phyloP scores from a whole-genome alignment of 2,113 vertebrate genomes.

The Lanius ludovicianus region DNA sequence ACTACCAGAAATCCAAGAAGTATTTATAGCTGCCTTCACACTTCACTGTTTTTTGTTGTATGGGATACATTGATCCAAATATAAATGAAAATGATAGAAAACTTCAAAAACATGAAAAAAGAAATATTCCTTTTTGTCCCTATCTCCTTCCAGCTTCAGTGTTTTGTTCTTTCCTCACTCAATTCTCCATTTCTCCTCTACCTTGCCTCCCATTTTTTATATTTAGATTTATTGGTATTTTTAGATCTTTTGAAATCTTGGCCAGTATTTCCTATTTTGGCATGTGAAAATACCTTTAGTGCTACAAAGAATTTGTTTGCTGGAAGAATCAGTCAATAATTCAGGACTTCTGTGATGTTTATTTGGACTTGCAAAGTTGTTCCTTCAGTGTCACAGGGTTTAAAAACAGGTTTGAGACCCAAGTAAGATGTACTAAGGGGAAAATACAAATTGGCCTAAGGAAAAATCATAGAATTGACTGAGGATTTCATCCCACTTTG shows the following conservation, averaged over 20 bases:
- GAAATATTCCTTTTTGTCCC: neutral
- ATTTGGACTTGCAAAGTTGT: neutral
- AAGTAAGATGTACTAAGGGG: neutral
- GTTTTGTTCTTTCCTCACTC: neutral
- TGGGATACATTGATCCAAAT: slow-evolving; percentile 17
- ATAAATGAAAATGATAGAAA: slow-evolving; percentile 25
- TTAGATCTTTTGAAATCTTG: slow-evolving; percentile 3
- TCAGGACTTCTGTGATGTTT: neutral
- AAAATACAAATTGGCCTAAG: neutral
- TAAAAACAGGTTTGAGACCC: neutral
- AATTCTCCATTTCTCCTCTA: neutral
- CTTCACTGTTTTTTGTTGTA: neutral
- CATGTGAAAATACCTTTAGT: neutral
- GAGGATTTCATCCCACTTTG: neutral
- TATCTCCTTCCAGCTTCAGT: neutral
- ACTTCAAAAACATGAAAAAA: neutral
- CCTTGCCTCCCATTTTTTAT: neutral
- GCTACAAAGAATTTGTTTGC: neutral
- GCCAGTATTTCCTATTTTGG: slow-evolving; percentile 19
- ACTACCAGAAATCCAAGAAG: slow-evolving; percentile 7
- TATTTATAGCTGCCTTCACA: slow-evolving; percentile 37
- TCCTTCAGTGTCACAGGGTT: neutral
- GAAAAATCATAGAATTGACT: neutral
- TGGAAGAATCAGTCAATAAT: neutral
- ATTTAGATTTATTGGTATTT: slow-evolving; percentile 12